Base-by-base conservation (phyloP, 2,113 vertebrate species). In the Sebastes schlegelii region DNA sequence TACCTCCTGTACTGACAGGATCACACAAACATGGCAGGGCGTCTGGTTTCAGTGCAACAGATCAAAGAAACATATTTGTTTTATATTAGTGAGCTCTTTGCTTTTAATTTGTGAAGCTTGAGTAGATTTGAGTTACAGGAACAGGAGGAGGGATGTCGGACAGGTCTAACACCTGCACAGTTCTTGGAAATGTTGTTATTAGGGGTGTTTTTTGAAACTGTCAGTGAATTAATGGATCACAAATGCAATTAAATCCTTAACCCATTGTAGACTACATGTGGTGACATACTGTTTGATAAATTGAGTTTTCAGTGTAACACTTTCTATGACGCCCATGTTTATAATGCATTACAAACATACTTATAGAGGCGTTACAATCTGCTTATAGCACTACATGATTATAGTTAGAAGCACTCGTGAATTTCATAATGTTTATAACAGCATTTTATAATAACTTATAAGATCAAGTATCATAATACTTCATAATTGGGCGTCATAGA, bases 51-150 rank as follows among this genome's bases (percentile, higher is more conserved):
- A 60, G 55, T 1, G 42, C 77, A 19, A 2, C 65, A 42, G 58
- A 57, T 80, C 73, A 19, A 63, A 84, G 55, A 4, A 42, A 19
- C n/a, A 4, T 57, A 55, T 81, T 83, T 83, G 58, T 69, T 58
- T 72, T 58, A n/a, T 43, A 46, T 79, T 57, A 75, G 48, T 4
- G 6, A 69, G 42, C 12, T 1, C 19, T 70, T 82, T 54, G 57
- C 76, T 84, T 78, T 73, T 74, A 14, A 81, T 78, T 70, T 57
- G 66, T 72, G 74, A 67, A 13, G 80, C 68, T 61, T 2, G 4
- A 49, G 42, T 8, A 60, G 63, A 62, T 67, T 77, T 78, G 60
- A 67, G 65, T 63, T 42, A 0, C n/a, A 0, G 34, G 43, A 52
- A 26, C 64, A 43, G 34, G 34, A 14, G 23, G 49, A 21, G 1